Percentiles rank a stretch among this genome's conserved stretches.
Evolutionary conservation across 1,140 invertebrate genomes (phyloP).

Genomic region (Goniozus legneri): DNA sequence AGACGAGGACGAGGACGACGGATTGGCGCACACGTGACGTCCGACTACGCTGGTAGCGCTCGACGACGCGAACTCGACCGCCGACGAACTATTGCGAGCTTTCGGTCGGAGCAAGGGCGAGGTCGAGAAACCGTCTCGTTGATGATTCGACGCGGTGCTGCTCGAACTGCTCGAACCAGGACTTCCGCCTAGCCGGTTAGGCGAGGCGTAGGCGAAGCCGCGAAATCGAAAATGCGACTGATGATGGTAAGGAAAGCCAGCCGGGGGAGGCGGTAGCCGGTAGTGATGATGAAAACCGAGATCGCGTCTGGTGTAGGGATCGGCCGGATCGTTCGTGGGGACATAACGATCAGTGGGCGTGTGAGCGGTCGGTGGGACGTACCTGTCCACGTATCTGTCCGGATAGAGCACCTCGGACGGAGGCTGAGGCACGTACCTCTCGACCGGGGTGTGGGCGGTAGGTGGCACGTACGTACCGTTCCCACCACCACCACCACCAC

Average conservation of each 20-base stretch:
- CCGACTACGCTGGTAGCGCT: constrained; percentile 51
- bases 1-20: constrained; percentile 52
- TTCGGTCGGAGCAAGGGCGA: constrained; percentile 54
- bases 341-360: constrained; percentile 53
- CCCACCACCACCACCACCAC: constrained; percentile 1
- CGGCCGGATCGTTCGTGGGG: constrained; percentile 47
- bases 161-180: constrained; percentile 55
- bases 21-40: constrained; percentile 60
- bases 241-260: constrained; percentile 45
- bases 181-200: constrained; percentile 46
- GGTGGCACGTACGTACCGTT: constrained; percentile 60
- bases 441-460: constrained; percentile 66
- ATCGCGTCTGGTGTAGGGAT: constrained; percentile 61
- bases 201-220: constrained; percentile 44
- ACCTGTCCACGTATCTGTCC: constrained; percentile 52
- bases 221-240: constrained; percentile 47
- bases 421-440: constrained; percentile 61
- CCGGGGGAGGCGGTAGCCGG: constrained; percentile 53
- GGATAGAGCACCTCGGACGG: constrained; percentile 55
- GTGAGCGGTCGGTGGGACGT: constrained; percentile 53
- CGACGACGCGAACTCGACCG: constrained; percentile 43
- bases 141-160: constrained; percentile 45
- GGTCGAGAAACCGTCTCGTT: constrained; percentile 44
- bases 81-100: constrained; percentile 44
- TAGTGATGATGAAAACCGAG: constrained; percentile 61